A percentile compares a stretch with the other conserved stretches of the same genome.
Conservation (phyloP, 2,888 invertebrate genomes). For the Aleiodes testaceus region DNA sequence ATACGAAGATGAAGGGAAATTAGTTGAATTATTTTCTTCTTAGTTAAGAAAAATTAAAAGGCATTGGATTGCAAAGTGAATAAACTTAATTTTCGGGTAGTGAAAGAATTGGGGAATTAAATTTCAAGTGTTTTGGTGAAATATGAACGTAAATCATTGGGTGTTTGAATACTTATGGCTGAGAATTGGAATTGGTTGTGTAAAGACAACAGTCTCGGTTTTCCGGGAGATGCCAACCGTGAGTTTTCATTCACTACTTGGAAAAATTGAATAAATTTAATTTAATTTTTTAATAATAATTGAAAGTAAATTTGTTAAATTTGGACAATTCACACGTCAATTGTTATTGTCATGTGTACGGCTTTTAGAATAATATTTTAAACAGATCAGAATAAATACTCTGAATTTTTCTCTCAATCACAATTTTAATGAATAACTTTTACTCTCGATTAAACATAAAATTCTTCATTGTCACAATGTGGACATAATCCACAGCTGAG, state of each 20-base stretch:
- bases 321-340: constrained; percentile 4
- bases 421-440: not conserved
- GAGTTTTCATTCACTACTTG: constrained; percentile 44
- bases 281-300: too few relatives aligned
- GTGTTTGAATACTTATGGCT: constrained; percentile 55
- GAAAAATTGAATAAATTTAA: too few relatives aligned
- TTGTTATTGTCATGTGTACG: constrained; percentile 27
- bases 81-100: too few relatives aligned
- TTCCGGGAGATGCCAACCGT: constrained; percentile 52
- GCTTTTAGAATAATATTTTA: constrained; percentile 1
- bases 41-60: not conserved
- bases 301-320: too few relatives aligned
- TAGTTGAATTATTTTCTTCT: not conserved
- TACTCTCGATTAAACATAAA: too few relatives aligned
- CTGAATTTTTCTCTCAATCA: not conserved
- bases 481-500: not conserved
- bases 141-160: constrained; percentile 53
- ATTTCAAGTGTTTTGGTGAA: constrained; percentile 47
- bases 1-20: not conserved
- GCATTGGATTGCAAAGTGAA: too few relatives aligned
- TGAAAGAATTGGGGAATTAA: not conserved
- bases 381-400: not conserved
- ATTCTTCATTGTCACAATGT: too few relatives aligned
- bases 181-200: constrained; percentile 48
- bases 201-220: constrained; percentile 47